Evolutionary conservation across 2,797 vertebrate genomes (phyloP), one percentile per base, ranked within the genome.

Genomic region (Staurois parvus): DNA sequence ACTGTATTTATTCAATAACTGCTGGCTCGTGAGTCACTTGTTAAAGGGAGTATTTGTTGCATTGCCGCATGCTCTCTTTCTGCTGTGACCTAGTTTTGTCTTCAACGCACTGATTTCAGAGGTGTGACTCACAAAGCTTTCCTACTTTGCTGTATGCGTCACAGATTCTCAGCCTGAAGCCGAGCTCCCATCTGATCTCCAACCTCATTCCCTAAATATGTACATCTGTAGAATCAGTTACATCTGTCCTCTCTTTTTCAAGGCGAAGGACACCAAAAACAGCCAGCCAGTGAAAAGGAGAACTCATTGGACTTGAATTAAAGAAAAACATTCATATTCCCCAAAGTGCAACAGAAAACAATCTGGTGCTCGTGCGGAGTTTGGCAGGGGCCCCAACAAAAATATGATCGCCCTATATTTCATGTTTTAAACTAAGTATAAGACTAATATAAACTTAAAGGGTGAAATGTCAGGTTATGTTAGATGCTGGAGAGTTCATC

Each of bases 61-160:
- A 28, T 29, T n/a, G 40, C 69, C 29, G 48, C 11, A 28, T 72
- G 56, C 32, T 79, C 69, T 59, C 37, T 45, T 45, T 30, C 15
- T 73, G 83, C 83, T 74, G 76, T 79, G 83, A 85, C 83, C 83
- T 85, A 85, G 34, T 84, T 84, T 78, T 84, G 21, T 67, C 37
- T 85, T 74, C 76, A 42, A 42, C 10, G 42, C 26, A 64, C 30
- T 67, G 59, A 83, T 75, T 74, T 66, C 26, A 79, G 69, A 85
- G 77, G 62, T 79, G 76, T 84, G 83, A 84, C 13, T 84, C 76
- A 84, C 76, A 48, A 48, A 73, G 76, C 68, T 28, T 84, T 78
- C 66, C 45, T 79, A 74, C 56, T 72, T 84, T 28, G 77, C 77
- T 81, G 13, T 15, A 74, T 85, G 76, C 76, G 59, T 85, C 84